Evolutionary conservation across 2,888 invertebrate species (phyloP).

Genomic region (Automeris io): DNA sequence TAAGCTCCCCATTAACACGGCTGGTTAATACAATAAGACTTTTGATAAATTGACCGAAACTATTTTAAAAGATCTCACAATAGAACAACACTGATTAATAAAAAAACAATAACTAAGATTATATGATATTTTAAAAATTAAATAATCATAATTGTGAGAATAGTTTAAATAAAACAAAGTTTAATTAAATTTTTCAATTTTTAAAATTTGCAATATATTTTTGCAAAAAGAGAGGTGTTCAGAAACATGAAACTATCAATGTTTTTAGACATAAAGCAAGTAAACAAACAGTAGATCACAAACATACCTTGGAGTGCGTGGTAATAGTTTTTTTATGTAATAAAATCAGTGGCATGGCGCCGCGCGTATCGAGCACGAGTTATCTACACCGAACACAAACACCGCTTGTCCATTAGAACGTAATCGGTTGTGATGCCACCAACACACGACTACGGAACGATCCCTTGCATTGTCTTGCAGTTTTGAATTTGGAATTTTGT

Average conservation of each 20-base stretch:
- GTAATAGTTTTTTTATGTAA: constrained; percentile 40
- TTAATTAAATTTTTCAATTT: background rate
- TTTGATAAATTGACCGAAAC: constrained; percentile 46
- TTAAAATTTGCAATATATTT: too few species aligned
- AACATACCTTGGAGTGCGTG: constrained; percentile 30
- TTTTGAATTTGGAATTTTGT: constrained; percentile 48
- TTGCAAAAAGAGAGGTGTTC: background rate
- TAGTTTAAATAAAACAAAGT: background rate
- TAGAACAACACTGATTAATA: constrained; percentile 9
- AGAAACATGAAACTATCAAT: constrained; percentile 1
- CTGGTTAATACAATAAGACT: constrained; percentile 57
- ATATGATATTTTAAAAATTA: too few species aligned
- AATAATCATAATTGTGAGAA: too few species aligned
- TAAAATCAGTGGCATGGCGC: constrained; percentile 72
- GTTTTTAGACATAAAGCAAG: constrained; percentile 15
- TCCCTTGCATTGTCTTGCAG: constrained; percentile 54
- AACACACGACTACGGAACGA: constrained; percentile 54
- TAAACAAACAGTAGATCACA: constrained; percentile 50
- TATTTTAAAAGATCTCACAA: constrained; percentile 15
- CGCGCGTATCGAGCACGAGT: constrained; percentile 67
- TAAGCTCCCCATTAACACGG: constrained; percentile 61
- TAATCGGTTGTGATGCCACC: constrained; percentile 75
- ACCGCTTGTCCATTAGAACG: constrained; percentile 76
- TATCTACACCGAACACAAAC: constrained; percentile 70
- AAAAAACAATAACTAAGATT: too few species aligned